Evolutionary conservation across 2,888 invertebrate species (phyloP).

Genomic region (Pseudoips prasinana): DNA sequence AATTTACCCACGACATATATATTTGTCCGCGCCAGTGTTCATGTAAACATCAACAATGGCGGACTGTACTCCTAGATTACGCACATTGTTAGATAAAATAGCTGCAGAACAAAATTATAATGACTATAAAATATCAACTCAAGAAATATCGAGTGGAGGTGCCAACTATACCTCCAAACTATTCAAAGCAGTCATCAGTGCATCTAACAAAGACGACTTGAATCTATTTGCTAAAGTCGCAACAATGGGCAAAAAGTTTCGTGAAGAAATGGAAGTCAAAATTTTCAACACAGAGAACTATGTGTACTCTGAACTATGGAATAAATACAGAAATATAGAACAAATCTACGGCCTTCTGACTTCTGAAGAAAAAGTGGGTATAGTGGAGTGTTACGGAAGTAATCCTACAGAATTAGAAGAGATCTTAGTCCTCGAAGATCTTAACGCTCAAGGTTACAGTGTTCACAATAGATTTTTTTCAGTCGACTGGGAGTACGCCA

Average conservation of each 20-base stretch:
- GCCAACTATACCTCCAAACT: neutral
- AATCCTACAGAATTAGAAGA: conserved; percentile 33
- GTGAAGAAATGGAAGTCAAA: neutral
- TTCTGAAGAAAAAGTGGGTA: conserved; percentile 10
- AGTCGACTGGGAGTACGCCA: conserved; percentile 36
- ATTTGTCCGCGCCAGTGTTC: too few relatives aligned
- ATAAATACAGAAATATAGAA: conserved; percentile 22
- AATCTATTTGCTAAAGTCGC: conserved; percentile 1
- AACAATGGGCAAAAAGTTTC: conserved; percentile 2
- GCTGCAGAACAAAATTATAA: neutral
- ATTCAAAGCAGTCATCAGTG: conserved; percentile 17
- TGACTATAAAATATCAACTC: conserved; percentile 13
- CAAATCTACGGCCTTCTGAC: neutral
- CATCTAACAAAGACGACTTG: neutral
- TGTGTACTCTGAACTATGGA: conserved; percentile 22
- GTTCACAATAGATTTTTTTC: conserved; percentile 38
- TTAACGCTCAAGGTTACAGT: conserved; percentile 35
- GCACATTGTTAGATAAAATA: neutral
- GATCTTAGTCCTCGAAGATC: conserved; percentile 45
- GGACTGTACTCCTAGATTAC: neutral
- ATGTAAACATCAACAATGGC: too few relatives aligned
- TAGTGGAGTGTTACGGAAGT: conserved; percentile 33
- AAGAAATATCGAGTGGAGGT: neutral
- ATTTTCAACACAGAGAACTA: conserved; percentile 22
- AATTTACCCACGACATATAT: too few relatives aligned